These are phyloP conservation scores for Neodiprion lecontei DNA, from an alignment of 1,140 invertebrate species.

Conservation along the genomic window DNA sequence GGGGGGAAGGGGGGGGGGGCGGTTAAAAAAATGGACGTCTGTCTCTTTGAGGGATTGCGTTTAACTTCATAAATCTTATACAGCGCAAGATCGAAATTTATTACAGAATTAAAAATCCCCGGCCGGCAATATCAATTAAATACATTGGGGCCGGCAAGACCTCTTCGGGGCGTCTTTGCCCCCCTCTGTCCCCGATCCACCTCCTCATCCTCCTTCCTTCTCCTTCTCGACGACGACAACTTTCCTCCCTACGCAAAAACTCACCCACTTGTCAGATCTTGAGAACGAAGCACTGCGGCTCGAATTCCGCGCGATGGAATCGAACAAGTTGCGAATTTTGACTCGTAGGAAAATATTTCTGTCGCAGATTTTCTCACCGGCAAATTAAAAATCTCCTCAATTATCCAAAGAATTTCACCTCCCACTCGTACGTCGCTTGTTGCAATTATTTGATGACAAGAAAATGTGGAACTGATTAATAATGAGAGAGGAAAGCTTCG, in stretches of 20 bases:
- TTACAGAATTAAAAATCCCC: constrained; percentile 43
- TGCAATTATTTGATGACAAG: no score
- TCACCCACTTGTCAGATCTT: constrained; percentile 32
- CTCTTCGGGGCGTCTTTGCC: neutral
- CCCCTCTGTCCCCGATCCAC: neutral
- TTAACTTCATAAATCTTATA: constrained; percentile 46
- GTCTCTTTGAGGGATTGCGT: neutral
- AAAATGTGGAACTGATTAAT: no score
- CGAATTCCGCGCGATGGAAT: neutral
- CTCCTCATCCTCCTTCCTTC: neutral
- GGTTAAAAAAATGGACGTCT: constrained; percentile 21
- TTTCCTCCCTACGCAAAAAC: constrained; percentile 22
- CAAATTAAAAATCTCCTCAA: neutral
- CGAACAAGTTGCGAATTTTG: neutral
- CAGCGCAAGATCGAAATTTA: constrained; percentile 47
- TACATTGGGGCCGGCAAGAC: constrained; percentile 15
- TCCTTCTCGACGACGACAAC: constrained; percentile 8
- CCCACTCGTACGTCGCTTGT: no score
- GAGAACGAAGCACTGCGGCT: neutral
- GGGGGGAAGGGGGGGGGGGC: neutral
- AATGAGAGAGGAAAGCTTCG: no score
- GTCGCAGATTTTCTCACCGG: neutral
- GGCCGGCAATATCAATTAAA: constrained; percentile 50
- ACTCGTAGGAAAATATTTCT: neutral
- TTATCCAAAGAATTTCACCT: neutral